Evolutionary conservation across 2,888 invertebrate genomes (phyloP).

Genomic region (Agrochola macilenta): DNA sequence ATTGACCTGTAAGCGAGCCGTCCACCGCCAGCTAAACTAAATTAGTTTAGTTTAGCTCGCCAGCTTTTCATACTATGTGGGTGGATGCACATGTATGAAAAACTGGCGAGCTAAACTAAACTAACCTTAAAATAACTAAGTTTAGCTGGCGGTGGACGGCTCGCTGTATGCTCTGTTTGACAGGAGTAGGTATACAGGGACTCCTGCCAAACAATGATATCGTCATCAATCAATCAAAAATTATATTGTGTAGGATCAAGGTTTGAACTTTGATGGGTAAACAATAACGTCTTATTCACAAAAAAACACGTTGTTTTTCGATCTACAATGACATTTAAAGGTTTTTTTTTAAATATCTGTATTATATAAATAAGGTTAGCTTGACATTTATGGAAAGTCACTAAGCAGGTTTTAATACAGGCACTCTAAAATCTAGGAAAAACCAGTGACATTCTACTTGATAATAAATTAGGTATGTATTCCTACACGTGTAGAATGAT

Average conservation of each 20-base stretch:
- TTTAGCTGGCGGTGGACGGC: no score
- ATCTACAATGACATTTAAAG: not conserved
- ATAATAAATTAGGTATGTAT: not conserved
- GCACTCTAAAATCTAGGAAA: not conserved
- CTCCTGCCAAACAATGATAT: constrained; percentile 14
- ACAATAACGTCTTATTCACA: constrained; percentile 5
- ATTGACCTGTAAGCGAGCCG: not conserved
- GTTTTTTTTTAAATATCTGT: no score
- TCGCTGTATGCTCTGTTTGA: not conserved
- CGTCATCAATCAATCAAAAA: constrained; percentile 1
- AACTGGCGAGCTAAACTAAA: no score
- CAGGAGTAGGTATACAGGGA: no score
- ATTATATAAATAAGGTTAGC: not conserved
- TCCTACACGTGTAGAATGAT: no score
- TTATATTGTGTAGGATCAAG: not conserved
- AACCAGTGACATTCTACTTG: not conserved
- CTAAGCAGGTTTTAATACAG: not conserved
- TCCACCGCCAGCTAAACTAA: no score
- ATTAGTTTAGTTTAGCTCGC: no score
- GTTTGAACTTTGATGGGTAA: constrained; percentile 3
- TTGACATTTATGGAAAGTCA: not conserved
- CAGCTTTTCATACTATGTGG: no score
- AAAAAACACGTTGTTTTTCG: not conserved
- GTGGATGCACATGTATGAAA: no score
- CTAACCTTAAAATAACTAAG: no score